Evolutionary conservation across 2,113 vertebrate species (phyloP).

Genomic region (Corythoichthys intestinalis): DNA sequence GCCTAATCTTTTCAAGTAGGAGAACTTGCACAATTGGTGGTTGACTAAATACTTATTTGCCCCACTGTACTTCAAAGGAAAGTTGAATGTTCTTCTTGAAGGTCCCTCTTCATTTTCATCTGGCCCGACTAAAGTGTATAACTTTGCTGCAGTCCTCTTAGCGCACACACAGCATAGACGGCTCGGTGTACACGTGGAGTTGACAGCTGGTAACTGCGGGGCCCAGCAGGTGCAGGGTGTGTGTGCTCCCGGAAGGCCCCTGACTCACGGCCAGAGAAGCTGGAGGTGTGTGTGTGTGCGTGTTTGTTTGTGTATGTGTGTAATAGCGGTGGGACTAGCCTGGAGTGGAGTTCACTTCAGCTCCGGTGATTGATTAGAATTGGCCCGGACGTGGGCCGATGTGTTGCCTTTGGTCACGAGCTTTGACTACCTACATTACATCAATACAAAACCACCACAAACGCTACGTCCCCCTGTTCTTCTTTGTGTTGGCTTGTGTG

Average conservation of each 20-base stretch:
- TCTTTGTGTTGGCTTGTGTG: constrained; percentile 1
- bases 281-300: constrained; percentile 30
- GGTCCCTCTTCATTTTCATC: constrained; percentile 29
- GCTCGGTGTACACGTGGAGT: constrained; percentile 62
- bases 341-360: constrained; percentile 66
- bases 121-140: constrained; percentile 31
- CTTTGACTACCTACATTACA: constrained; percentile 68
- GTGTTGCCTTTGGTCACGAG: constrained; percentile 58
- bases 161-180: constrained; percentile 50
- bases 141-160: constrained; percentile 50
- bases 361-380: constrained; percentile 70
- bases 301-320: constrained; percentile 8
- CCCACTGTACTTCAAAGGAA: constrained; percentile 28
- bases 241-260: constrained; percentile 67
- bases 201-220: constrained; percentile 76
- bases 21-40: too few relatives aligned
- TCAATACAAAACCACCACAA: constrained; percentile 45
- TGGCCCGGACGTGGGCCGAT: constrained; percentile 56
- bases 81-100: constrained; percentile 50
- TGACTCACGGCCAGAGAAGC: constrained; percentile 68
- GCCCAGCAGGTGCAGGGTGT: constrained; percentile 67
- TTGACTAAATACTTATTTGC: too few relatives aligned
- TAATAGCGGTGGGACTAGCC: constrained; percentile 53
- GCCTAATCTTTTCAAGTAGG: too few relatives aligned
- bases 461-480: not conserved